Conservation (phyloP, 1,140 invertebrate genomes). For the Leguminivora glycinivorella region DNA sequence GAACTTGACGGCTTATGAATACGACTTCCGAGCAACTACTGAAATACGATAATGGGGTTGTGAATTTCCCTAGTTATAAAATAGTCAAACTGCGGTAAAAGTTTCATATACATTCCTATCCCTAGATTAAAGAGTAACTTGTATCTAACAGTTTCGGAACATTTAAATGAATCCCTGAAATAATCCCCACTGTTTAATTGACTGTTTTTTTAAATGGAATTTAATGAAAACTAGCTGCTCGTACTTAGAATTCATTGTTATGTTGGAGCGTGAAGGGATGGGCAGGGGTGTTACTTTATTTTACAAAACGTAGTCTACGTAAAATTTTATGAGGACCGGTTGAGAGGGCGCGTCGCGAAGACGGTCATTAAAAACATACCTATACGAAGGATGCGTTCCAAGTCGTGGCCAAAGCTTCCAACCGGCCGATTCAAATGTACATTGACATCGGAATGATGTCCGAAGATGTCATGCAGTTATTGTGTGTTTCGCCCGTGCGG, state of each 20-base stretch:
- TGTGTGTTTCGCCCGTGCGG: no score
- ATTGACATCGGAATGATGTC: no score
- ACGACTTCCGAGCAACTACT: slow-evolving; percentile 10
- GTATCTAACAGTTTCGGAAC: not conserved
- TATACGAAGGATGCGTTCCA: slow-evolving; percentile 36
- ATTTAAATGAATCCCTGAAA: slow-evolving; percentile 8
- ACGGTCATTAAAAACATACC: slow-evolving; percentile 52
- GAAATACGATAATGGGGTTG: slow-evolving; percentile 13
- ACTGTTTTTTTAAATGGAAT: slow-evolving; percentile 33
- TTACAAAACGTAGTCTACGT: slow-evolving; percentile 61
- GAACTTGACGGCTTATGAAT: slow-evolving; percentile 20
- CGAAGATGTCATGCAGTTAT: no score
- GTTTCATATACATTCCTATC: not conserved
- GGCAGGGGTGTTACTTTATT: slow-evolving; percentile 50
- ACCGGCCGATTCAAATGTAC: no score
- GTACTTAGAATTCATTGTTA: slow-evolving; percentile 33
- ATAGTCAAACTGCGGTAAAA: slow-evolving; percentile 5
- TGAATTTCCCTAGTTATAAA: not conserved
- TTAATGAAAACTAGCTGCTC: slow-evolving; percentile 30
- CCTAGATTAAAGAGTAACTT: not conserved
- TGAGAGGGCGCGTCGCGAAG: slow-evolving; percentile 39
- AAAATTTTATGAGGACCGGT: slow-evolving; percentile 61
- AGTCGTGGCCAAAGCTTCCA: slow-evolving; percentile 31
- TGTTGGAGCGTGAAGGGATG: slow-evolving; percentile 36
- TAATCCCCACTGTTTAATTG: not conserved